Evolutionary conservation across 2,113 vertebrate species (phyloP).

Genomic region (Martes martes): DNA sequence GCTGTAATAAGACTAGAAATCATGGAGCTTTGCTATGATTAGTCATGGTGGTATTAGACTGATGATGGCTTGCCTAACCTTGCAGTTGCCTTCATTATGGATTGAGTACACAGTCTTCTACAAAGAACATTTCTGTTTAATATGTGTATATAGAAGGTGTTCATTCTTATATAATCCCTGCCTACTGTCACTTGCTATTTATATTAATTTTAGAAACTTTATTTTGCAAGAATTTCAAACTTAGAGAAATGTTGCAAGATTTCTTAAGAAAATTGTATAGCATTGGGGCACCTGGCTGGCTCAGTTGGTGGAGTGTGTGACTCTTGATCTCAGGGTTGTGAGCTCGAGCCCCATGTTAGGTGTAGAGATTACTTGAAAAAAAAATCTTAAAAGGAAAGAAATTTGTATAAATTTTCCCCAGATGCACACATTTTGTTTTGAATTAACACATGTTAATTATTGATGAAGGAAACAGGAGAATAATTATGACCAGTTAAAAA

Average conservation of each 20-base stretch:
- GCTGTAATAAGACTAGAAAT: background rate
- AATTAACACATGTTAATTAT: background rate
- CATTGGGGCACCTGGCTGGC: background rate
- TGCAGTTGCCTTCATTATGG: background rate
- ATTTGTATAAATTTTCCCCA: background rate
- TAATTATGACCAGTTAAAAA: background rate
- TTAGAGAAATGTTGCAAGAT: background rate
- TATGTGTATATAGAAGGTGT: background rate
- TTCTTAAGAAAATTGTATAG: background rate
- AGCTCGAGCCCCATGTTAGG: background rate
- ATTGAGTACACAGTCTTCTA: background rate
- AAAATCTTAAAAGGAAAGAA: background rate
- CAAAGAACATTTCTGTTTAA: background rate
- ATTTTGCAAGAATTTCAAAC: constrained; percentile 13
- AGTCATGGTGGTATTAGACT: too few species aligned
- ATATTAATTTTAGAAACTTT: constrained; percentile 13
- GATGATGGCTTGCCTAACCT: background rate
- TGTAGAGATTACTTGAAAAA: background rate
- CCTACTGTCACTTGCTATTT: background rate
- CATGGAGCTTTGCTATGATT: background rate
- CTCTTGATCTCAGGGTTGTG: background rate
- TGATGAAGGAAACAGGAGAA: background rate
- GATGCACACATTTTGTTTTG: background rate
- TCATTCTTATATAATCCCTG: background rate
- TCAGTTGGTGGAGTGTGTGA: background rate